These are phyloP conservation scores for Mellivora capensis DNA, from an alignment of 2,113 vertebrate species.

Conservation along the genomic window DNA sequence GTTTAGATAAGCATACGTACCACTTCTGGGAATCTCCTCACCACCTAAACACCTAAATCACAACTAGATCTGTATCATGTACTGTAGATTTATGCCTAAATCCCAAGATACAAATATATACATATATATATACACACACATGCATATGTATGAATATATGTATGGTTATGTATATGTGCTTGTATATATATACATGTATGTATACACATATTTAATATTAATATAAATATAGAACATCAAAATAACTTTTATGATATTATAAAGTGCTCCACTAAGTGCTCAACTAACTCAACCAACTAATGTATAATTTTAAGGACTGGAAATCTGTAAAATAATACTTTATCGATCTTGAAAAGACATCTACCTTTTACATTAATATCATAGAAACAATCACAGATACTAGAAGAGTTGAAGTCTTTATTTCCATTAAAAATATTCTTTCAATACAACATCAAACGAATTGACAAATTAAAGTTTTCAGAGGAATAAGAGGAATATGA, in stretches of 20 bases:
- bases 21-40: neutral
- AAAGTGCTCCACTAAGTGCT: too few species aligned
- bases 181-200: neutral
- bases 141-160: neutral
- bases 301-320: neutral
- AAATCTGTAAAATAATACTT: neutral
- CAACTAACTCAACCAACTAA: neutral
- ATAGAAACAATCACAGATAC: neutral
- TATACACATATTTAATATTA: neutral
- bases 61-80: neutral
- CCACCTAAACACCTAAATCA: neutral
- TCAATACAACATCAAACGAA: neutral
- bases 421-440: neutral
- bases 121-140: rapidly evolving
- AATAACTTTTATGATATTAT: neutral
- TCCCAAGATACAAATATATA: neutral
- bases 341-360: neutral
- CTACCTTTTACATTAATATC: neutral
- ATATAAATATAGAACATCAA: neutral
- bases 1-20: neutral
- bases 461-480: neutral
- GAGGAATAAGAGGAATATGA: neutral
- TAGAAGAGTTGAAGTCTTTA: neutral
- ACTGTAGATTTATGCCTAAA: neutral
- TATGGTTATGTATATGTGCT: too few species aligned